Conservation (phyloP, 1,140 invertebrate species). For the Drosophila simulans region DNA sequence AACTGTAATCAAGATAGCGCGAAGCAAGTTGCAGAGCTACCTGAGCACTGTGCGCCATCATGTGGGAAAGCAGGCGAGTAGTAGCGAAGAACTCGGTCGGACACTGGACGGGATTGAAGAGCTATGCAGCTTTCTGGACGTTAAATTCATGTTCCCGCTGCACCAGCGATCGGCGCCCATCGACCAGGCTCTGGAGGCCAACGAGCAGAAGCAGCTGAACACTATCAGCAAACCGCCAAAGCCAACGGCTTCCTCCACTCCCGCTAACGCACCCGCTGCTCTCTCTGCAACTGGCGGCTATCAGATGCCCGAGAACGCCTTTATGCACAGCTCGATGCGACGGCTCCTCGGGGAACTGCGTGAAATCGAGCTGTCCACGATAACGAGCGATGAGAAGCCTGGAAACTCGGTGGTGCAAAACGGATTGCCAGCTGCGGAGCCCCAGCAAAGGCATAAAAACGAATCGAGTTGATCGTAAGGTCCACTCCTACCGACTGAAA, state of each 20-base stretch:
- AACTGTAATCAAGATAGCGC: conserved; percentile 83
- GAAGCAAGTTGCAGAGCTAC: conserved; percentile 83
- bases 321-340: conserved; percentile 68
- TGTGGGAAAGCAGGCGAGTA: conserved; percentile 57
- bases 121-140: conserved; percentile 77
- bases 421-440: conserved; percentile 68
- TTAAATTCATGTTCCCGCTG: conserved; percentile 71
- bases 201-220: conserved; percentile 70
- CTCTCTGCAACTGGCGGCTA: conserved; percentile 29
- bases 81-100: conserved; percentile 71
- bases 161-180: conserved; percentile 64
- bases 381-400: conserved; percentile 69
- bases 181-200: conserved; percentile 80
- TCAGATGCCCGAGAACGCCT: conserved; percentile 72
- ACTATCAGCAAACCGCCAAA: background rate
- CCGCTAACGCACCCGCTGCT: background rate
- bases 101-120: conserved; percentile 85
- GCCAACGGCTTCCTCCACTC: background rate
- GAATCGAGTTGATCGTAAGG: conserved; percentile 25
- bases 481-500: conserved; percentile 56
- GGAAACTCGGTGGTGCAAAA: conserved; percentile 48
- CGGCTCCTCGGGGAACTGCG: conserved; percentile 63
- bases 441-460: conserved; percentile 55
- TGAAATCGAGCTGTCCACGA: conserved; percentile 76
- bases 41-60: conserved; percentile 73